Conservation (phyloP, 2,888 invertebrate species). For the Noctua pronuba region DNA sequence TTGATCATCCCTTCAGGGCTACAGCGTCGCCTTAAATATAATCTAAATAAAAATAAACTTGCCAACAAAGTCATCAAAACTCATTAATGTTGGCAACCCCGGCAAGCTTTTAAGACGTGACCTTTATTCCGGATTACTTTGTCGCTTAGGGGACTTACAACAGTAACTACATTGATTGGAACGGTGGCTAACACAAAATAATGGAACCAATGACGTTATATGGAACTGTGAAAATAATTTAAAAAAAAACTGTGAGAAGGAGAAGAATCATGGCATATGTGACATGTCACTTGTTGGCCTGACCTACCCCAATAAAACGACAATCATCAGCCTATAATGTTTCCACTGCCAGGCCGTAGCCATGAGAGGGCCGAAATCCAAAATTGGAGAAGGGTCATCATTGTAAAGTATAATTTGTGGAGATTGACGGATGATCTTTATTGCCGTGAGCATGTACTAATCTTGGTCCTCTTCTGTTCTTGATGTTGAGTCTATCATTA, state of each 20-base stretch:
- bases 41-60: slow-evolving; percentile 60
- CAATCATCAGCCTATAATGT: background rate
- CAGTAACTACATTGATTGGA: slow-evolving; percentile 33
- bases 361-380: background rate
- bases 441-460: background rate
- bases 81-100: slow-evolving; percentile 51
- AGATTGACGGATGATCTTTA: background rate
- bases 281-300: background rate
- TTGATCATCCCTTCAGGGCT: slow-evolving; percentile 44
- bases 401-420: background rate
- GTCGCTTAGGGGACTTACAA: slow-evolving; percentile 32
- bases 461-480: background rate
- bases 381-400: background rate
- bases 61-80: slow-evolving; percentile 55
- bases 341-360: background rate
- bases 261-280: background rate
- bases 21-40: slow-evolving; percentile 38
- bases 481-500: background rate
- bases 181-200: background rate
- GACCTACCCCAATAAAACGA: background rate
- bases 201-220: background rate
- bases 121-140: slow-evolving; percentile 54
- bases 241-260: background rate
- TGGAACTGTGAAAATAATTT: background rate
- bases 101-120: slow-evolving; percentile 53